Evolutionary conservation across 2,888 invertebrate genomes (phyloP), one percentile per base, ranked within the genome.

Genomic region (Xestobium rufovillosum): DNA sequence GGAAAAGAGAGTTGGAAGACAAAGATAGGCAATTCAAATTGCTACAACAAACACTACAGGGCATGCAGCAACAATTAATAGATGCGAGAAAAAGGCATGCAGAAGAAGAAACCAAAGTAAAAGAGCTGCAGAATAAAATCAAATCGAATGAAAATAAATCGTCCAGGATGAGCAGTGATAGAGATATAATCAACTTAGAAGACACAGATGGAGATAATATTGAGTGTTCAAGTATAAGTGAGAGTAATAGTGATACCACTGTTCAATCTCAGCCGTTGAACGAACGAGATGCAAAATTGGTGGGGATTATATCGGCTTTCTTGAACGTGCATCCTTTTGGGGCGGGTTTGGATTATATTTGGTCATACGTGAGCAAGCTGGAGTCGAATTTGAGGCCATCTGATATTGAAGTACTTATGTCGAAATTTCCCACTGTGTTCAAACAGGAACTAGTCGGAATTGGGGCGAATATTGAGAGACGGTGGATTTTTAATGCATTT

Each of bases 261-360:
- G 36, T 15, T 14, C 41, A 15, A 25, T 16, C 9, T 3, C 39
- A 43, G 15, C 36, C 42, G 14, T 57, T 71, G 38, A 66, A 66
- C 14, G 75, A 75, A 49, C 69, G 67, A 38, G 80, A 82, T 59
- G 88, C 86, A 0, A 80, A 79, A 60, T 70, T 88, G n/a, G 80
- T 89, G 48, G 86, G 87, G 40, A 72, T 95, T 38, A 82, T 90
- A 53, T 84, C 92, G 3, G 85, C 90, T 4, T 95, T 91, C 67
- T 73, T 95, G 34, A 80, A 89, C 66, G 86, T 95, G 25, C 94
- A 95, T 67, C 95, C 94, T 0, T 84, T 85, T 57, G 95, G 95
- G 30, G 91, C 92, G 2, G 86, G 85, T 40, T 73, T 89, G 2
- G 90, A 89, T 61, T 88, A 89, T 65, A 82, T 95, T 45, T 87